These are phyloP conservation scores for Aleiodes leptofemur DNA, from an alignment of 2,888 invertebrate genomes.

Conservation along the genomic window DNA sequence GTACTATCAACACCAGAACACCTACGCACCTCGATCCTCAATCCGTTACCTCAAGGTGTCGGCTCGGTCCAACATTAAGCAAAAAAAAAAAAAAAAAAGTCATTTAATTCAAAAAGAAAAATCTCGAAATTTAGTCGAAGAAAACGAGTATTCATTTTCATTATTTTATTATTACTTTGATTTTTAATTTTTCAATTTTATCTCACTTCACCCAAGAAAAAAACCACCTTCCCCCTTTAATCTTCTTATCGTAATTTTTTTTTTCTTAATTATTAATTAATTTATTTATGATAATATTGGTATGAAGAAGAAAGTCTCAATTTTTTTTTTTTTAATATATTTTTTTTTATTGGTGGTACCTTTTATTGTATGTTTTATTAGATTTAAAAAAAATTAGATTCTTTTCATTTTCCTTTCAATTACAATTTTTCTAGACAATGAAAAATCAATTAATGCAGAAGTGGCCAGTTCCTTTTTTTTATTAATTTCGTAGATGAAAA, in stretches of 20 bases:
- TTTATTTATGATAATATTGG: not conserved
- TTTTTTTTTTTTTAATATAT: constrained; percentile 1
- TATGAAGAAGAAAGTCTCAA: constrained; percentile 45
- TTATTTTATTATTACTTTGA: constrained; percentile 14
- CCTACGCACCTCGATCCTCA: constrained; percentile 74
- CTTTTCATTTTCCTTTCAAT: not conserved
- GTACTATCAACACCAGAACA: constrained; percentile 69
- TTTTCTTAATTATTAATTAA: not conserved
- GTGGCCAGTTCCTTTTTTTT: constrained; percentile 26
- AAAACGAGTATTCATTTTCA: constrained; percentile 29
- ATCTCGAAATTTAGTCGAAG: not conserved
- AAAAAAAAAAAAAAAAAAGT: constrained; percentile 48
- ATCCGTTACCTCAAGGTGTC: constrained; percentile 74
- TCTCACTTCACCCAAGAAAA: not conserved
- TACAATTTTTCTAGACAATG: constrained; percentile 28
- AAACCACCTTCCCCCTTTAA: constrained; percentile 17
- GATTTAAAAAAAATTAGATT: constrained; percentile 5
- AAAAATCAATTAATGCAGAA: not conserved
- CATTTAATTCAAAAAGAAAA: constrained; percentile 24
- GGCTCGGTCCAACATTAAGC: constrained; percentile 61
- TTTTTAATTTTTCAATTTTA: not conserved
- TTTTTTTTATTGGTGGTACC: constrained; percentile 29
- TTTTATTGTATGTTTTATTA: constrained; percentile 28
- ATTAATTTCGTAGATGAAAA: too few species aligned
- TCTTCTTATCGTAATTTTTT: constrained; percentile 26